Evolutionary conservation across 2,888 invertebrate species (phyloP).

Genomic region (Euspilapteryx auroguttella): DNA sequence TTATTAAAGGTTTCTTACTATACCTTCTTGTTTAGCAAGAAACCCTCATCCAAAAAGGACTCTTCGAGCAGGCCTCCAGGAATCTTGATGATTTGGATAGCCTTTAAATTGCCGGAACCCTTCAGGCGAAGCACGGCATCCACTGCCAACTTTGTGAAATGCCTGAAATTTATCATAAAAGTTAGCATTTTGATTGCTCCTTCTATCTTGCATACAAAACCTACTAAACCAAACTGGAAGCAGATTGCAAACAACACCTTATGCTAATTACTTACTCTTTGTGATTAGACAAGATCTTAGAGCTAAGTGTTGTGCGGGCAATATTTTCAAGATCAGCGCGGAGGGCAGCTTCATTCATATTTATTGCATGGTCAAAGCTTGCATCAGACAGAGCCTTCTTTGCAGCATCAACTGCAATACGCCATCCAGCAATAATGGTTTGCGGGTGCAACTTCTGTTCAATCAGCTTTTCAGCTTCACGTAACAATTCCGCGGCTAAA

Average conservation of each 20-base stretch:
- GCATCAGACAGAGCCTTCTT: conserved; percentile 77
- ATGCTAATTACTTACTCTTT: conserved; percentile 75
- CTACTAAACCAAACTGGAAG: too few species aligned
- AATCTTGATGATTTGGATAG: conserved; percentile 98
- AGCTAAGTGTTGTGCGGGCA: conserved; percentile 95
- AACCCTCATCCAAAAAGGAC: conserved; percentile 94
- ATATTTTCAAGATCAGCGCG: conserved; percentile 92
- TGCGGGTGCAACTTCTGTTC: conserved; percentile 97
- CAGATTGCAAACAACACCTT: too few species aligned
- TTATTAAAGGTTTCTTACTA: too few species aligned
- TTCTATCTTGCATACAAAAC: too few species aligned
- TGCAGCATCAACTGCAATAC: conserved; percentile 84
- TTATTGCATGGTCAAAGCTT: conserved; percentile 78
- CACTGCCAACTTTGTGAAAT: conserved; percentile 93
- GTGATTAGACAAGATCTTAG: conserved; percentile 96
- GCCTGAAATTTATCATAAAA: conserved; percentile 25
- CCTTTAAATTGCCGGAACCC: conserved; percentile 92
- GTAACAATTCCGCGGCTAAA: conserved; percentile 86
- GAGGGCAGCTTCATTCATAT: conserved; percentile 72
- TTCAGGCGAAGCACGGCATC: conserved; percentile 94
- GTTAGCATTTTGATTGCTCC: too few species aligned
- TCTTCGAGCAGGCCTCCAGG: conserved; percentile 91
- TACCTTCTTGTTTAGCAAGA: conserved; percentile 92
- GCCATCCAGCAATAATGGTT: conserved; percentile 95
- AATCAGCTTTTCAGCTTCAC: conserved; percentile 93